Conservation (phyloP, 2,113 vertebrate species). For the Scomber japonicus region DNA sequence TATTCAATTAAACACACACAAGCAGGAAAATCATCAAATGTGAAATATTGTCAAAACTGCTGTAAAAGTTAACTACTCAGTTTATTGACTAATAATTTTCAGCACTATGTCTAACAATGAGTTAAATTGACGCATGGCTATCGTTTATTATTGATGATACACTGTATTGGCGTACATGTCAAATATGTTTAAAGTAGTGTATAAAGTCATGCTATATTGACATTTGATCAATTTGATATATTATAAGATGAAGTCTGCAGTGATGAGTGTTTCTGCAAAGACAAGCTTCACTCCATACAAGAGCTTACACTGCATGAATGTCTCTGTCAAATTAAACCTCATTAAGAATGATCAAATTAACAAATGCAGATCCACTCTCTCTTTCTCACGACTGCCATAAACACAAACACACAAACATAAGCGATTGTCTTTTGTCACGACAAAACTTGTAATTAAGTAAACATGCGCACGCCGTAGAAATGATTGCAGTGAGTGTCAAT, state of each 20-base stretch:
- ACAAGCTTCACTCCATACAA: conserved; percentile 1
- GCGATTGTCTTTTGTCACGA: not conserved
- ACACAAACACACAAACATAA: not conserved
- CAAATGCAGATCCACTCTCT: conserved; percentile 26
- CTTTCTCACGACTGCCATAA: not conserved
- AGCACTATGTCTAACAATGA: too few relatives aligned
- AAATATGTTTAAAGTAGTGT: too few relatives aligned
- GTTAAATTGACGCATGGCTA: too few relatives aligned
- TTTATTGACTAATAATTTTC: too few relatives aligned
- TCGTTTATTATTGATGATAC: too few relatives aligned
- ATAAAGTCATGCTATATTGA: too few relatives aligned
- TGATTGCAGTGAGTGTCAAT: not conserved
- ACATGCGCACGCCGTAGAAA: not conserved
- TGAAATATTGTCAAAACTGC: too few relatives aligned
- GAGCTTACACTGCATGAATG: conserved; percentile 18
- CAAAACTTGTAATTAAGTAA: not conserved
- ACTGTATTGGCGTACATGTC: too few relatives aligned
- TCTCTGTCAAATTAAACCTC: conserved; percentile 32
- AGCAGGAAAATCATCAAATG: too few relatives aligned
- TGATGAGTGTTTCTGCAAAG: not conserved
- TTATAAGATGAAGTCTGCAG: not conserved
- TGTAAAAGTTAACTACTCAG: too few relatives aligned
- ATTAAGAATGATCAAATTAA: conserved; percentile 49
- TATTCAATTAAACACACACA: too few relatives aligned
- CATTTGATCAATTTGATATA: too few relatives aligned